A percentile compares a stretch with the other conserved stretches of the same genome.
These are phyloP conservation scores for Periphyllus acericola DNA, from an alignment of 2,888 invertebrate genomes.

Conservation along the genomic window DNA sequence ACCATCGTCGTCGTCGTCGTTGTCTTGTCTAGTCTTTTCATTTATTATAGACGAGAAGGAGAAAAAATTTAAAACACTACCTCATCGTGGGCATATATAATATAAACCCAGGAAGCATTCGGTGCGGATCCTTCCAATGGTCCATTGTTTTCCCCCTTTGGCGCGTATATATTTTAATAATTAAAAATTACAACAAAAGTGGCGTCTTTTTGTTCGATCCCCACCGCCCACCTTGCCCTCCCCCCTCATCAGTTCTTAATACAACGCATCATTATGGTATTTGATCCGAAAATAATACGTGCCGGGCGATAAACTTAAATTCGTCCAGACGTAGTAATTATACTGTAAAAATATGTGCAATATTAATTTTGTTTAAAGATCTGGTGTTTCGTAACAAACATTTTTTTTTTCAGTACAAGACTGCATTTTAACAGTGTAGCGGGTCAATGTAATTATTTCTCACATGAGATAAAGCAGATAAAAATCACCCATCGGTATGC, in stretches of 20 bases:
- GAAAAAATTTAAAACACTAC: not conserved
- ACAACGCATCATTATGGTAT: not conserved
- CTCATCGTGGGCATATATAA: not conserved
- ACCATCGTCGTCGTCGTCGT: not conserved
- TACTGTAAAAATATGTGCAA: too few relatives aligned
- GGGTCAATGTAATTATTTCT: too few relatives aligned
- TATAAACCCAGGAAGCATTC: not conserved
- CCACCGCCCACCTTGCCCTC: too few relatives aligned
- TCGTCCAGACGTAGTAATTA: too few relatives aligned
- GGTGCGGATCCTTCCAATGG: not conserved
- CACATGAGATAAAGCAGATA: too few relatives aligned
- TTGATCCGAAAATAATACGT: slow-evolving; percentile 15
- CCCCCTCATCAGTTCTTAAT: not conserved
- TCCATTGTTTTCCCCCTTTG: slow-evolving; percentile 26
- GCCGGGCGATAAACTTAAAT: not conserved
- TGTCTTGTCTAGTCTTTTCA: slow-evolving; percentile 26
- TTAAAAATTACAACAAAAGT: slow-evolving; percentile 55
- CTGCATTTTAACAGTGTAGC: too few relatives aligned
- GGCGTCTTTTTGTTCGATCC: slow-evolving; percentile 26
- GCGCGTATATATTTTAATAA: slow-evolving; percentile 39
- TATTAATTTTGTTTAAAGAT: too few relatives aligned
- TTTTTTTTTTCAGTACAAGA: too few relatives aligned
- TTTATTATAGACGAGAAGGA: slow-evolving; percentile 25
- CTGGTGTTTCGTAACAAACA: too few relatives aligned
- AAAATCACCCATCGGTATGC: too few relatives aligned